phyloP scores from a whole-genome alignment of 2,797 vertebrate genomes.

The Sebastes steindachneri region DNA sequence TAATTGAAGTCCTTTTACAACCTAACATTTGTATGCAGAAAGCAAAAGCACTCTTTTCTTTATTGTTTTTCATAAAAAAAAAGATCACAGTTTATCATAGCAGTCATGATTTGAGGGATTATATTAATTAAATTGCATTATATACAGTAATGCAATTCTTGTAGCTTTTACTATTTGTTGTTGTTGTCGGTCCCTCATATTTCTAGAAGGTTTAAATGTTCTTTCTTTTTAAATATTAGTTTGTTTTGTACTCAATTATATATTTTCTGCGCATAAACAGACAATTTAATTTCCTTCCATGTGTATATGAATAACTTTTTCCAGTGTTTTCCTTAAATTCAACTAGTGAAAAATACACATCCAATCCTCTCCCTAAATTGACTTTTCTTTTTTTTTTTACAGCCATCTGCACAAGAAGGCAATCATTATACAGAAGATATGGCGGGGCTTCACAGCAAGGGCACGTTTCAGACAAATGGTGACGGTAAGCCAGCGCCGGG shows the following conservation, averaged over 20 bases:
- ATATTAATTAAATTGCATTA: neutral
- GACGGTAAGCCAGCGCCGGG: constrained; percentile 87
- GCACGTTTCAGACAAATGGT: constrained; percentile 85
- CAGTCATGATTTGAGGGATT: neutral
- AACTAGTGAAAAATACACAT: constrained; percentile 30
- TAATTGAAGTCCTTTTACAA: constrained; percentile 51
- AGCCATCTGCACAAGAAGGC: constrained; percentile 88
- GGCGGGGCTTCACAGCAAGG: constrained; percentile 90
- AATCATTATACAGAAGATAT: constrained; percentile 90
- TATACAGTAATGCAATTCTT: neutral
- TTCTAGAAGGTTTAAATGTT: neutral
- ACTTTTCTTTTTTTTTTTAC: constrained; percentile 57
- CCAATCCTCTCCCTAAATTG: constrained; percentile 51
- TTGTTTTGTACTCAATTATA: neutral
- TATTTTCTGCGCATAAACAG: neutral
- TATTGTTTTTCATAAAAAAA: neutral
- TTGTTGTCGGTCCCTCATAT: neutral
- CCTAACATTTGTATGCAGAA: constrained; percentile 32
- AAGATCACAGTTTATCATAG: neutral
- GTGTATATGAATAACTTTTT: constrained; percentile 31
- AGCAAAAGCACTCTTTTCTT: constrained; percentile 11
- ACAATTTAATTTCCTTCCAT: neutral
- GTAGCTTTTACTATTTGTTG: neutral
- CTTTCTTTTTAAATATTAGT: neutral
- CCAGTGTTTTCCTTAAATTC: constrained; percentile 38